Conservation (phyloP, 2,888 invertebrate genomes). For the Phoenoteleia sp. region DNA sequence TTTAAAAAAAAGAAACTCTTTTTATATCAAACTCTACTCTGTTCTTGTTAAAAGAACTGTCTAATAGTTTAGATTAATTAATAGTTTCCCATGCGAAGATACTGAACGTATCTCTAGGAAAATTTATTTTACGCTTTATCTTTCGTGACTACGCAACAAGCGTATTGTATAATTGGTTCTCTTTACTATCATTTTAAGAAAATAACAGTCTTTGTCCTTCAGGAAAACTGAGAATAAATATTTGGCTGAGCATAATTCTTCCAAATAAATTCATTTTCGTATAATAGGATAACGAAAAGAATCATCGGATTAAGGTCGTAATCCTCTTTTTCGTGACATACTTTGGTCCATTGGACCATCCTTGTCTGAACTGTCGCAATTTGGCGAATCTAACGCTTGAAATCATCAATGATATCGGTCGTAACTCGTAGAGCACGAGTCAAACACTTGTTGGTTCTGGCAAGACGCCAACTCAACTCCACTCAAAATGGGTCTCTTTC, state of each 20-base stretch:
- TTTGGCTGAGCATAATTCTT: neutral
- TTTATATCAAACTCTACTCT: too few relatives aligned
- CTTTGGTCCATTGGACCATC: constrained; percentile 42
- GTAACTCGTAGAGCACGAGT: constrained; percentile 76
- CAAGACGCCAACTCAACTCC: constrained; percentile 74
- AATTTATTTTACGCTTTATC: too few relatives aligned
- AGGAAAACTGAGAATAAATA: neutral
- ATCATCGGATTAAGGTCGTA: constrained; percentile 24
- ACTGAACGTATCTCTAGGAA: too few relatives aligned
- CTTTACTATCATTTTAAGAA: neutral
- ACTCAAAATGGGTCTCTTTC: constrained; percentile 55
- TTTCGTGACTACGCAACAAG: too few relatives aligned
- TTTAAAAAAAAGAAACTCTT: too few relatives aligned
- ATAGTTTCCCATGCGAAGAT: too few relatives aligned
- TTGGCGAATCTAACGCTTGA: constrained; percentile 54
- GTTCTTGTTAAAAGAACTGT: too few relatives aligned
- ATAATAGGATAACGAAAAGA: constrained; percentile 13
- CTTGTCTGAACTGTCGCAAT: constrained; percentile 55
- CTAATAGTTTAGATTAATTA: too few relatives aligned
- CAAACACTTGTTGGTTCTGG: constrained; percentile 84
- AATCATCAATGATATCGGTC: constrained; percentile 68
- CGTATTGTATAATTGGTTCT: neutral
- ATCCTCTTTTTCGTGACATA: constrained; percentile 23
- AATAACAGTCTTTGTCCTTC: neutral
- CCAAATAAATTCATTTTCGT: constrained; percentile 25